Evolutionary conservation across 2,797 vertebrate genomes (phyloP).

Genomic region (Mus spretus): DNA sequence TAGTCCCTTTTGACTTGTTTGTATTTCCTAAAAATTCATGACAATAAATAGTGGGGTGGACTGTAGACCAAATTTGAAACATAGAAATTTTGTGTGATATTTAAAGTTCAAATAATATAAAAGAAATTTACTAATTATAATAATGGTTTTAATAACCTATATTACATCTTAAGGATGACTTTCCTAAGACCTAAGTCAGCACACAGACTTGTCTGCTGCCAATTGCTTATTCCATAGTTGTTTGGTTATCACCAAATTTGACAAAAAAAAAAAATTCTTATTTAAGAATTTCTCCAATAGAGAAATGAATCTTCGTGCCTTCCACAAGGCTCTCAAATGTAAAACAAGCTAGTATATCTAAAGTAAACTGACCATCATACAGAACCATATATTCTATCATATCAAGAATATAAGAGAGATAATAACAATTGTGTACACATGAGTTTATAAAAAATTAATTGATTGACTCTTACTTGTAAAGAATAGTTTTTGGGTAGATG

Average conservation of each 20-base stretch:
- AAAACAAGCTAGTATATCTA: neutral
- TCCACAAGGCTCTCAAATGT: neutral
- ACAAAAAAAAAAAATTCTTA: neutral
- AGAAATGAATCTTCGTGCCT: neutral
- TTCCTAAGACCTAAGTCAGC: neutral
- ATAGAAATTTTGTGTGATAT: neutral
- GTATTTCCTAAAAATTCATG: neutral
- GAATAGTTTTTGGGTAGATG: neutral
- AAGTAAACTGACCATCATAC: neutral
- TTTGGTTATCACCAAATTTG: neutral
- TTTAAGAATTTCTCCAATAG: neutral
- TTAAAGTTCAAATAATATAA: neutral
- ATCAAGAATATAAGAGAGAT: neutral
- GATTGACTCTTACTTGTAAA: neutral
- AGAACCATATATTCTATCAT: neutral
- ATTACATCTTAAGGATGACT: neutral
- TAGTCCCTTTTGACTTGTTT: neutral
- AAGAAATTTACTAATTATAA: neutral
- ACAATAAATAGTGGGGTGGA: neutral
- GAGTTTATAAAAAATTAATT: neutral
- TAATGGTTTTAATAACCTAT: neutral
- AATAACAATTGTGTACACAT: neutral
- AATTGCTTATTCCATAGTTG: neutral
- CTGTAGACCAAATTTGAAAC: neutral
- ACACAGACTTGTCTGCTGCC: neutral